Evolutionary conservation across 2,113 vertebrate genomes (phyloP), one percentile per base, ranked within the genome.

Genomic region (Hyla sarda): DNA sequence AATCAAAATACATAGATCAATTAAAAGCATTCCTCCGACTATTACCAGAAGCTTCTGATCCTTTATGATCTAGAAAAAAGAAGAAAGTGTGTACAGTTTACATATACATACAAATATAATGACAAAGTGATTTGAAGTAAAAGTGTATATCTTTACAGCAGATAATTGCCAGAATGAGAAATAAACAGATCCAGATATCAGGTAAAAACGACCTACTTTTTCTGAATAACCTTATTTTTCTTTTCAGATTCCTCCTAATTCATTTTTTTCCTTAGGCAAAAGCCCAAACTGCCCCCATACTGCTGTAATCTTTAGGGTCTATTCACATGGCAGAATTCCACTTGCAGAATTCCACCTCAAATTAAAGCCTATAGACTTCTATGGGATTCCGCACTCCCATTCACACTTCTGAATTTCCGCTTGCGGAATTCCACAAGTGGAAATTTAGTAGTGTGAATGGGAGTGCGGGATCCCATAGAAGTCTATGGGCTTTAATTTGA

Each of bases 41-140:
- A 99, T 99, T 90, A 98, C 97, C 88, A 99, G 92, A 92, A 99
- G 92, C 91, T 99, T 99, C 94, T 99, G 98, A 94, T 99, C 98
- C 93, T 99, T 99, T 93, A 99, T 99, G 92, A 99, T 99, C 98
- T 99, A 93, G 85, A 92, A 90, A 87, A 87, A 41, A n/a, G n/a
- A n/a, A 88, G 23, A 88, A 75, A 88, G 75, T 73, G 9, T 67
- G 74, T 47, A 47, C 4, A 58, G 54, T n/a, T 41, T 41, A 41
- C n/a, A n/a, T n/a, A 5, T 9, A 9, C 25, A 25, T 9, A 25
- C 23, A 56, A 52, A 56, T 56, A 56, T 21, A 7, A 21, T 23
- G 4, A 5, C 1, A 5, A 56, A 56, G 19, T 56, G 54, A 41
- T 72, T 72, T 58, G n/a, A n/a, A n/a, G n/a, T n/a, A n/a, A n/a